Evolutionary conservation across 2,113 vertebrate genomes (phyloP), one percentile per base, ranked within the genome.

Genomic region (Psittacula cyanocephala): DNA sequence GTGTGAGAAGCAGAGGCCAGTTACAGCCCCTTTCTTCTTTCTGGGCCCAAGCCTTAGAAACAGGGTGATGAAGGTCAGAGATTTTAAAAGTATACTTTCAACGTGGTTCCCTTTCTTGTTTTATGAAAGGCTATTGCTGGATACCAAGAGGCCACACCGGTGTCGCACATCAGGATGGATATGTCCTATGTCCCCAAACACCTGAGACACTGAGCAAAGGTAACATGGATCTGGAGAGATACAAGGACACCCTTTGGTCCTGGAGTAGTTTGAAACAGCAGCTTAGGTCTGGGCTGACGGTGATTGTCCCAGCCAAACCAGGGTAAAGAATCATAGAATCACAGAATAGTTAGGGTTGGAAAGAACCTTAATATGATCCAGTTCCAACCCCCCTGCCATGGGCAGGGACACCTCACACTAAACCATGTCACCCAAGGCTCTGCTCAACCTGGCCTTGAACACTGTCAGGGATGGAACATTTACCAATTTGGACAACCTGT

Each of bases 221-320:
- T 64, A 23, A 63, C 0, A 0, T 70, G 31, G 10, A 59, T 75
- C 8, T 3, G 5, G 50, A 77, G 69, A 92, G 25, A 28, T 3
- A 44, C 3, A 44, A 39, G 4, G 33, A 53, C 13, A 16, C 11
- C 15, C 10, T 65, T 35, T 47, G 15, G 3, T 76, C 12, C 57
- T 80, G 63, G n/a, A 68, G 19, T 17, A 67, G 10, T 7, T 13
- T n/a, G 35, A 55, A 60, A 81, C 49, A 70, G 25, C 0, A 1
- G 6, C 2, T 31, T 46, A 44, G 41, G 23, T 43, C 20, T 88
- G 62, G 16, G 29, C 16, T 77, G 35, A 12, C 7, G 50, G 20
- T 28, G 52, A 18, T 9, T 60, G 10, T 2, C 8, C 6, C 0
- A 0, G 23, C 15, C 59, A 62, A 82, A 62, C 7, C 23, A 62